A percentile compares a stretch with the other conserved stretches of the same genome.
Evolutionary conservation across 2,113 vertebrate genomes (phyloP).

Genomic region (Numenius arquata): DNA sequence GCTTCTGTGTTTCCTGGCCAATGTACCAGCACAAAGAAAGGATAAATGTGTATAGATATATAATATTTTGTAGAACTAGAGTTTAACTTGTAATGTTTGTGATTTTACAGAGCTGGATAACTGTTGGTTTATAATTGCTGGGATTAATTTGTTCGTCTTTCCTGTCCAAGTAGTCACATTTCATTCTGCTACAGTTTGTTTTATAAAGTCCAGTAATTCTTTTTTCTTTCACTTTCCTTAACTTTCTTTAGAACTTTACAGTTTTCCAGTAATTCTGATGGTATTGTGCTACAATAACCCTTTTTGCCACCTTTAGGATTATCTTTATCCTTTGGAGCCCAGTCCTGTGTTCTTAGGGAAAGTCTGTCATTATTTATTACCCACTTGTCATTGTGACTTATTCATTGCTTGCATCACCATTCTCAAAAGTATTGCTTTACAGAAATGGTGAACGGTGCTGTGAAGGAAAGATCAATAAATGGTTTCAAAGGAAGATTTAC

Average conservation of each 20-base stretch:
- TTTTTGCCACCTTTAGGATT: constrained; percentile 10
- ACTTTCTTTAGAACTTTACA: neutral
- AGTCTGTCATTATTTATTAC: constrained; percentile 62
- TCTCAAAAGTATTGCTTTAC: constrained; percentile 55
- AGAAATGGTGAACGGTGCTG: constrained; percentile 38
- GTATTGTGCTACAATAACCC: neutral
- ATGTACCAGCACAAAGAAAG: neutral
- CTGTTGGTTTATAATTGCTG: neutral
- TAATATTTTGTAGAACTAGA: neutral
- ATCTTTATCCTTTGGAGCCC: constrained; percentile 3
- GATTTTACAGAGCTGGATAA: neutral
- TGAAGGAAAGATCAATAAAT: constrained; percentile 61
- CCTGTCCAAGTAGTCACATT: neutral
- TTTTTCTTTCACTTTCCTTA: neutral
- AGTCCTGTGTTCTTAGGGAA: constrained; percentile 6
- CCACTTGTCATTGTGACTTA: constrained; percentile 59
- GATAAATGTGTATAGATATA: neutral
- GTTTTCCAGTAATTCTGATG: neutral
- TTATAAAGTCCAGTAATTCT: neutral
- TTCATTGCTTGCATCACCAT: constrained; percentile 65
- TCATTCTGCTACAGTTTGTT: neutral
- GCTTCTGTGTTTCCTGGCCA: neutral
- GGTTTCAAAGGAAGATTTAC: constrained; percentile 62
- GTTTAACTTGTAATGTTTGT: neutral
- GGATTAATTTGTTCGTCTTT: neutral